A percentile compares a stretch with the other conserved stretches of the same genome.
Conservation (phyloP, 2,888 invertebrate species). For the Ischnura elegans region DNA sequence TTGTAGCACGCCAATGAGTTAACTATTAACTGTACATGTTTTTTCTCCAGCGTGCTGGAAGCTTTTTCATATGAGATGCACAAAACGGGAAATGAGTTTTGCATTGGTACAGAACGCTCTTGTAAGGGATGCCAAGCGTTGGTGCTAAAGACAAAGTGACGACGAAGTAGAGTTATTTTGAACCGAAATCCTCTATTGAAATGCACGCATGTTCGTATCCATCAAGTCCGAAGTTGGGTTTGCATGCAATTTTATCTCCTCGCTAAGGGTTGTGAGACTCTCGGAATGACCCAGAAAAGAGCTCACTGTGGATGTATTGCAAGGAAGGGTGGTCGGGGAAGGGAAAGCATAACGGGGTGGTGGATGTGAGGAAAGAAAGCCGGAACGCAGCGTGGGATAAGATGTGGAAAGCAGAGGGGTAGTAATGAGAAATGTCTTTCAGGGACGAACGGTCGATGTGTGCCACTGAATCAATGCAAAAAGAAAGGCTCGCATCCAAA, state of each 20-base stretch:
- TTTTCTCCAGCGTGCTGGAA: too few relatives aligned
- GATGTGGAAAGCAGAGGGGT: neutral
- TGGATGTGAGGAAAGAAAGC: neutral
- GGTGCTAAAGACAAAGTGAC: too few relatives aligned
- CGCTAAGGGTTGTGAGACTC: neutral
- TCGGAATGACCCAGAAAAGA: neutral
- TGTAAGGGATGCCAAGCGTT: too few relatives aligned
- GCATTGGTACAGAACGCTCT: too few relatives aligned
- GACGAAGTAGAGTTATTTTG: too few relatives aligned
- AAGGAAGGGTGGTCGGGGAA: neutral
- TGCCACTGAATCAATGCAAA: slow-evolving; percentile 51
- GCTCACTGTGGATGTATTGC: neutral
- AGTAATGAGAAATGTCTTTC: neutral
- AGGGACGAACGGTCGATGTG: neutral
- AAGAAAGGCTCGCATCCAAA: slow-evolving; percentile 13
- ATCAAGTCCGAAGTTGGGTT: too few relatives aligned
- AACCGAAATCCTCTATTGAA: too few relatives aligned
- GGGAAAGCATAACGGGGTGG: neutral
- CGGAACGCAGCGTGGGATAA: neutral
- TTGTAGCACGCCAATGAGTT: too few relatives aligned
- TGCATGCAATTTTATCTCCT: neutral
- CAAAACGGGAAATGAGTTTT: too few relatives aligned
- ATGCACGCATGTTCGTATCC: too few relatives aligned
- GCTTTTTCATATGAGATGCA: too few relatives aligned
- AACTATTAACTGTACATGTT: too few relatives aligned